These are phyloP conservation scores for Anthophora plumipes DNA, from an alignment of 2,888 invertebrate species.

Conservation along the genomic window DNA sequence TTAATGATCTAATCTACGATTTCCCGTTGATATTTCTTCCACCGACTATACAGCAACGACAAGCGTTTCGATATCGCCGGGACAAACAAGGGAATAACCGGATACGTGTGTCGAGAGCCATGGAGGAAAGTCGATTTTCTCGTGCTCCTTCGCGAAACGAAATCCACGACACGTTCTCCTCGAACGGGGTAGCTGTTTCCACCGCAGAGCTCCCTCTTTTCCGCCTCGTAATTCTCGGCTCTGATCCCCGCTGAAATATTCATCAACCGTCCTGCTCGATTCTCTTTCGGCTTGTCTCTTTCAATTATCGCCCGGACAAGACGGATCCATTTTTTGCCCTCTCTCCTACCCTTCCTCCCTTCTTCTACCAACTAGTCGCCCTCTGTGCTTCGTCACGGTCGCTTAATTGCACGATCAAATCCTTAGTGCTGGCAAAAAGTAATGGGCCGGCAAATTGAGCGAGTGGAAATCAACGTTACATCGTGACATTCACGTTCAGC, in stretches of 20 bases:
- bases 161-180: slow-evolving; percentile 19
- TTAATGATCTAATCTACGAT: no score
- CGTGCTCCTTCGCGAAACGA: neutral
- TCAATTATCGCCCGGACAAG: slow-evolving; percentile 49
- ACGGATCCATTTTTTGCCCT: slow-evolving; percentile 15
- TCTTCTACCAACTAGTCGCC: neutral
- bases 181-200: neutral
- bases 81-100: slow-evolving; percentile 46
- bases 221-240: slow-evolving; percentile 26
- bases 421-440: slow-evolving; percentile 31
- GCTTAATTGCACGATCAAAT: slow-evolving; percentile 56
- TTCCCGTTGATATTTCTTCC: no score
- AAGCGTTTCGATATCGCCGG: slow-evolving; percentile 5
- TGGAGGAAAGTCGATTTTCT: slow-evolving; percentile 43
- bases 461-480: slow-evolving; percentile 42
- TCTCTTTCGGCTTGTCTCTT: slow-evolving; percentile 36
- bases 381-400: slow-evolving; percentile 24
- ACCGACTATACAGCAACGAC: no score
- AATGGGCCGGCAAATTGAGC: slow-evolving; percentile 35
- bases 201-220: neutral
- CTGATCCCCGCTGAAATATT: slow-evolving; percentile 46
- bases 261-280: slow-evolving; percentile 34
- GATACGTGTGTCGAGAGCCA: slow-evolving; percentile 17
- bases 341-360: neutral
- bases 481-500: neutral